phyloP scores from a whole-genome alignment of 2,888 invertebrate genomes.

The Nebria brevicollis region DNA sequence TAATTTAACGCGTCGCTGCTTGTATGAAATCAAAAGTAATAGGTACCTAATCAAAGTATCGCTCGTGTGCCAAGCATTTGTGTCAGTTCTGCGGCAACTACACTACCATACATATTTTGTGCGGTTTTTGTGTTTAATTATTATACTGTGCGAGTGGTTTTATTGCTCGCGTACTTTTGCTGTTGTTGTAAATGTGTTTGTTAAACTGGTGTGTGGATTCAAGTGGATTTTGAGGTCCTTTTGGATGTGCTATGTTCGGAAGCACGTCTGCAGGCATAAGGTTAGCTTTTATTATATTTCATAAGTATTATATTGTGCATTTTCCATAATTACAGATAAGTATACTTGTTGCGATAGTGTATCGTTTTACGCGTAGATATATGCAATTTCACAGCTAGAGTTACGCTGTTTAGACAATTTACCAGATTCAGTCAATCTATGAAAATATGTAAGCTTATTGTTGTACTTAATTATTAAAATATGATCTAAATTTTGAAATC shows the following conservation, averaged over 20 bases:
- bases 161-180: too few relatives aligned
- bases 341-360: too few relatives aligned
- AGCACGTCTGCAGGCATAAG: constrained; percentile 14
- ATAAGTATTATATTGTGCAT: too few relatives aligned
- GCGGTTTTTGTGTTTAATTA: not conserved
- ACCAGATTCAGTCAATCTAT: too few relatives aligned
- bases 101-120: not conserved
- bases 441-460: too few relatives aligned
- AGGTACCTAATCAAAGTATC: not conserved
- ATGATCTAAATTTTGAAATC: too few relatives aligned
- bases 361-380: too few relatives aligned
- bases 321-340: too few relatives aligned
- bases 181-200: not conserved
- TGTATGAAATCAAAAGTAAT: not conserved
- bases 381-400: too few relatives aligned
- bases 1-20: not conserved
- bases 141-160: too few relatives aligned
- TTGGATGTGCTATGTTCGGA: constrained; percentile 33
- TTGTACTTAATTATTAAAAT: too few relatives aligned
- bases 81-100: not conserved
- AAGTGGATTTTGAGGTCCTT: not conserved
- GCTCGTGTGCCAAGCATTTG: not conserved
- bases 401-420: too few relatives aligned
- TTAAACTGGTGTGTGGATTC: constrained; percentile 4
- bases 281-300: constrained; percentile 15